These are phyloP conservation scores for Tragopan temminckii DNA, from an alignment of 2,797 vertebrate genomes.

Conservation along the genomic window DNA sequence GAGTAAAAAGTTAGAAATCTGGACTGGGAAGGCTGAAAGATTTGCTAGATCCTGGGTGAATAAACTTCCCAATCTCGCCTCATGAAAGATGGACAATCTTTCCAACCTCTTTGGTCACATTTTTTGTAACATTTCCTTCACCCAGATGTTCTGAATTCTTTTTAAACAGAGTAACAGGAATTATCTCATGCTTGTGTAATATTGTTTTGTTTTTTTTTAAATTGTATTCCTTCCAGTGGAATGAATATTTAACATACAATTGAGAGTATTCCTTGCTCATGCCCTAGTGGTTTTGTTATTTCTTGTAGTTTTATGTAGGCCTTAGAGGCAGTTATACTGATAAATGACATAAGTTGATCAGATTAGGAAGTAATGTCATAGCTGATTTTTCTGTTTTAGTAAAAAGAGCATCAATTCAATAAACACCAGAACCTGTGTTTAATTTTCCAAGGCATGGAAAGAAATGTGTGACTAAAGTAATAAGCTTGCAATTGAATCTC, in stretches of 20 bases:
- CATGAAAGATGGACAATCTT: background rate
- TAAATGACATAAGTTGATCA: background rate
- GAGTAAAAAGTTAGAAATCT: background rate
- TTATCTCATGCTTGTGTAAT: background rate
- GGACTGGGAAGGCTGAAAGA: background rate
- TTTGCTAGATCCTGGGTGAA: background rate
- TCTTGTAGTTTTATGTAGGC: background rate
- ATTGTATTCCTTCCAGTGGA: background rate
- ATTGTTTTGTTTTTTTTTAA: background rate
- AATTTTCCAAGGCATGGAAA: background rate
- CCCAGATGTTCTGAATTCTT: background rate
- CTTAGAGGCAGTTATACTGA: background rate
- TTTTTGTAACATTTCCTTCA: background rate
- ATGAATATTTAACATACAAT: background rate
- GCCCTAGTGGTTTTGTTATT: background rate
- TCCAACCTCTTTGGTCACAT: background rate
- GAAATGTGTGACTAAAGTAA: background rate
- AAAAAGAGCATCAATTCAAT: background rate
- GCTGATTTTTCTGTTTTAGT: background rate
- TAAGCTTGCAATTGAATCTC: background rate
- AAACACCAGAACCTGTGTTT: background rate
- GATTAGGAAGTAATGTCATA: background rate
- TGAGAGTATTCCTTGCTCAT: background rate
- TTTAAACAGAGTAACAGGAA: background rate
- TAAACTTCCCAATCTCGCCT: background rate